Base-by-base conservation (phyloP, 2,888 invertebrate genomes). In the Caenorhabditis uteleia region DNA sequence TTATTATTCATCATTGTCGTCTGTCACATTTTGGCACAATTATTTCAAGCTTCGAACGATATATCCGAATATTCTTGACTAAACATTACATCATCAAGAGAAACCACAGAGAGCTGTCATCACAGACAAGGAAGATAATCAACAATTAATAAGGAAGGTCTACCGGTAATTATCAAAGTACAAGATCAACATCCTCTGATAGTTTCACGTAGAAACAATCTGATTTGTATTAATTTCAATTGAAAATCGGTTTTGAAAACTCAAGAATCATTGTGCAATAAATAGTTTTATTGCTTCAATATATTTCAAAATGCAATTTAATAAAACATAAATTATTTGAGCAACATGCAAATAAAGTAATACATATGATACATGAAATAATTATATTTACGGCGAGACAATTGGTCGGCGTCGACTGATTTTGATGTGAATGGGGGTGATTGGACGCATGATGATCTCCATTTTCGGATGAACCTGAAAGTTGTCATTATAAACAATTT, bases 361-460 rank as follows among this genome's bases (percentile, higher is more conserved):
- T 23, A 6, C 38, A 43, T 29, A 43, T n/a, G n/a, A 16, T 3
- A n/a, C 16, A 7, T 27, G 21, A n/a, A 18, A 5, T 12, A 39
- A 18, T 31, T 23, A 8, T 14, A 25, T 20, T 56, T 27, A 50
- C 16, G 47, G 45, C 8, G 61, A 55, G 7, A 56, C 50, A 6
- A 56, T 48, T n/a, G 56, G 60, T 14, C 44, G 29, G 16, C 60
- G 33, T 56, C 62, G 36, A 16, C 29, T 57, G 18, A 86, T 70
- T 50, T 79, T 70, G 18, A 85, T 73, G 14, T 75, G 68, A 21
- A 86, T 77, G 4, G 84, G 85, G 23, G 80, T 70, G 18, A 79
- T 78, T 10, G 85, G 85, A 36, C 85, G 75, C 50, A 86, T 71
- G 47, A 86, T 85, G 25, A 86, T 77, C 46, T 85, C 85, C 18